A percentile compares a stretch with the other conserved stretches of the same genome.
phyloP scores from a whole-genome alignment of 2,888 invertebrate species.

The Drosophila formosana region DNA sequence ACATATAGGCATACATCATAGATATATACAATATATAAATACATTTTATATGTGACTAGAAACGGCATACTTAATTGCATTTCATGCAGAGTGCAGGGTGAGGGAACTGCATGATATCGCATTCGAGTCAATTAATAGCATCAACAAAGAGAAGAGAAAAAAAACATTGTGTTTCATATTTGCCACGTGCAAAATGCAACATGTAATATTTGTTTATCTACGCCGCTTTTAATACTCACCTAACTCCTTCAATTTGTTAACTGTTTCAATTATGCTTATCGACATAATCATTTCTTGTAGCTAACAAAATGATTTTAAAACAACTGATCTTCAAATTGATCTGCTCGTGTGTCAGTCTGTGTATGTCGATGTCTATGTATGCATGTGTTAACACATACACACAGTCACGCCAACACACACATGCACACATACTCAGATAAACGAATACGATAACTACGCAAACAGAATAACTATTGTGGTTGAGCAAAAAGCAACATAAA shows the following conservation, averaged over 20 bases:
- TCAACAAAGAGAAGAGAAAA: slow-evolving; percentile 4
- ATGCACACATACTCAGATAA: slow-evolving; percentile 10
- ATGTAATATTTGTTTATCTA: slow-evolving; percentile 26
- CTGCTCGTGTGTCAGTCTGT: slow-evolving; percentile 15
- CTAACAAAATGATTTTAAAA: slow-evolving; percentile 38
- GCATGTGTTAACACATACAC: slow-evolving; percentile 11
- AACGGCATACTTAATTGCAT: slow-evolving; percentile 30
- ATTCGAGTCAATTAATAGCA: slow-evolving; percentile 66
- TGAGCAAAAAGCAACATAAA: slow-evolving; percentile 5
- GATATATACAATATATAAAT: slow-evolving; percentile 31
- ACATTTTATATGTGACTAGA: slow-evolving; percentile 52
- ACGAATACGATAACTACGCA: slow-evolving; percentile 30
- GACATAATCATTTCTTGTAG: slow-evolving; percentile 22
- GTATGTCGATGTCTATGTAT: slow-evolving; percentile 19
- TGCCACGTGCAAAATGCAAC: slow-evolving; percentile 27
- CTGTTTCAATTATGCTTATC: slow-evolving; percentile 17
- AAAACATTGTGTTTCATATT: slow-evolving; percentile 26
- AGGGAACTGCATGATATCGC: slow-evolving; percentile 33
- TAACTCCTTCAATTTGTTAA: slow-evolving; percentile 30
- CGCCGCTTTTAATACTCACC: slow-evolving; percentile 33
- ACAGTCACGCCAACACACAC: slow-evolving; percentile 8
- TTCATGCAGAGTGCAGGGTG: slow-evolving; percentile 39
- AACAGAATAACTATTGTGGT: slow-evolving; percentile 29
- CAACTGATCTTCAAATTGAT: slow-evolving; percentile 32
- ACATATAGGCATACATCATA: slow-evolving; percentile 21